These are phyloP conservation scores for Crocallis elinguaria DNA, from an alignment of 2,888 invertebrate species.

Conservation along the genomic window DNA sequence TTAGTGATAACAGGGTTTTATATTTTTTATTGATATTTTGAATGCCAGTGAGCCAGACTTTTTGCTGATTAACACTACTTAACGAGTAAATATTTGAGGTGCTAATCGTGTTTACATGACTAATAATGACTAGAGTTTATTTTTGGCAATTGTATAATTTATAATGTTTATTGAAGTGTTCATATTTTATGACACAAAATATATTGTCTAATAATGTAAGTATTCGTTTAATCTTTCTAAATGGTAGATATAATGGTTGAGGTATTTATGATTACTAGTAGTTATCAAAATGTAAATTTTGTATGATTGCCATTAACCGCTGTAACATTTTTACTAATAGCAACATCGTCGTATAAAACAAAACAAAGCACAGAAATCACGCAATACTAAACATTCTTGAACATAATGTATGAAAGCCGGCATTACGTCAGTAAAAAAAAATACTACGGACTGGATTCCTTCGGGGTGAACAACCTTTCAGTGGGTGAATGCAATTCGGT, in stretches of 20 bases:
- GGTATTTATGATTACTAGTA: too few species aligned
- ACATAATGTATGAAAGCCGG: slow-evolving; percentile 16
- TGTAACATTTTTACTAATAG: neutral
- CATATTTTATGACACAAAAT: too few species aligned
- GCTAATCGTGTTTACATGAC: slow-evolving; percentile 11
- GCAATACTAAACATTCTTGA: slow-evolving; percentile 16
- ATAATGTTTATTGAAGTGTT: neutral
- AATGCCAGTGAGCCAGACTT: slow-evolving; percentile 1
- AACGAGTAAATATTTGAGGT: neutral
- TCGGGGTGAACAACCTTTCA: slow-evolving; percentile 23
- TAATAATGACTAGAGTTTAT: slow-evolving; percentile 3
- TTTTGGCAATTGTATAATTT: slow-evolving; percentile 9
- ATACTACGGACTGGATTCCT: slow-evolving; percentile 7
- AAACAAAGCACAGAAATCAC: neutral
- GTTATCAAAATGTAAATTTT: too few species aligned
- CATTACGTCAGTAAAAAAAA: slow-evolving; percentile 15
- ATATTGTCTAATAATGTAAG: too few species aligned
- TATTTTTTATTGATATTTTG: slow-evolving; percentile 2
- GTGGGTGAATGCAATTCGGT: slow-evolving; percentile 26
- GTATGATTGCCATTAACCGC: too few species aligned
- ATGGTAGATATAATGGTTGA: too few species aligned
- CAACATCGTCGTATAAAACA: neutral
- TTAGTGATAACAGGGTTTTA: neutral
- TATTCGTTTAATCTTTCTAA: too few species aligned
- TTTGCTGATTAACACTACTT: slow-evolving; percentile 3